Base-by-base conservation (phyloP, 2,888 invertebrate species). In the Cremastobaeus sp. region DNA sequence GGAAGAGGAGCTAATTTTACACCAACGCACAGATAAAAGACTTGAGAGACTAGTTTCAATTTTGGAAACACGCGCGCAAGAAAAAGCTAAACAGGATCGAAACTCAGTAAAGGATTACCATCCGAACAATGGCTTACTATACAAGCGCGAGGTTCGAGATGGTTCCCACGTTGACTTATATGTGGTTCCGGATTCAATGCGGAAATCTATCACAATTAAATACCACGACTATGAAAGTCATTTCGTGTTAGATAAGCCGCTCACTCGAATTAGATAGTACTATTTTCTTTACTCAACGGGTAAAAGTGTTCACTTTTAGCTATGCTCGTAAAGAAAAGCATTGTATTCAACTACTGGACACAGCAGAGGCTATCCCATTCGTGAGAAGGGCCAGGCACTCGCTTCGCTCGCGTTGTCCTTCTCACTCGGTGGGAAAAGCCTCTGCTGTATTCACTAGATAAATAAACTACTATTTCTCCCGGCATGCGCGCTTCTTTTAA, bases 181-280 rank as follows among this genome's bases (percentile, higher is more conserved):
- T 3, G 55, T 55, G 2, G 48, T 55, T 4, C 65, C 55, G 3
- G n/a, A n/a, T 5, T 11, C 20, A 1, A 48, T 66, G 47, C 35
- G 48, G 1, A 66, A 66, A 15, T 32, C 55, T 0, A n/a, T 66
- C 2, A 54, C 39, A 0, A 60, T 75, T 0, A 54, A 57, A 5
- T 60, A 47, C 25, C 80, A 79, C 39, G 76, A 80, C 25, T 37
- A 55, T 0, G 25, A 50, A 4, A 74, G 78, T 12, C 79, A 79
- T 39, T 59, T 73, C 11, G 76, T 76, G 1, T 2, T 77, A 0
- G 78, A 79, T 1, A 50, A 73, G 34, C 76, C 74, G 6, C 15
- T 80, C n/a, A 11, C 21, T 3, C 4, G 64, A 3, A 39, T 39
- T 14, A 8, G 39, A 2, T 18, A 39, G 18, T 43, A 59, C 25